Evolutionary conservation across 2,797 vertebrate genomes (phyloP).

Genomic region (Micromesistius poutassou): DNA sequence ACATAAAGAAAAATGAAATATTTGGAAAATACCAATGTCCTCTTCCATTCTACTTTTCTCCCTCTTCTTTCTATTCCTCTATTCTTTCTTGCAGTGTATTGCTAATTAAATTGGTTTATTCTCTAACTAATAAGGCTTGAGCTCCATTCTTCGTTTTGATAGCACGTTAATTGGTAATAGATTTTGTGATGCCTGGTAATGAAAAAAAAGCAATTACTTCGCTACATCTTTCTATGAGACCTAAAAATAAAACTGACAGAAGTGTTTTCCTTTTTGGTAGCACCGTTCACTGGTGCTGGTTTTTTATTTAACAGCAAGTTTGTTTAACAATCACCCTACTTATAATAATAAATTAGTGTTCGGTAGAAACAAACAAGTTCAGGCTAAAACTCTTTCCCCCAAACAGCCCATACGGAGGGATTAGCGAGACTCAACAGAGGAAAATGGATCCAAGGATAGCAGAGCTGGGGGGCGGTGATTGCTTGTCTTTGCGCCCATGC

Average conservation of each 20-base stretch:
- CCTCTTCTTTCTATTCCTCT: background rate
- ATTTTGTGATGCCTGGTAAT: background rate
- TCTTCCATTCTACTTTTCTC: background rate
- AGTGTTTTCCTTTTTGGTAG: conserved; percentile 11
- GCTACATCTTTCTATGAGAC: conserved; percentile 42
- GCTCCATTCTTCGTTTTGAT: background rate
- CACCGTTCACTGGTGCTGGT: conserved; percentile 36
- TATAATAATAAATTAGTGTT: conserved; percentile 31
- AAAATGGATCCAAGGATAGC: conserved; percentile 47
- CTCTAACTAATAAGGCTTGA: background rate
- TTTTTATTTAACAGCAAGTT: conserved; percentile 41
- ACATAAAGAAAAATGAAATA: background rate
- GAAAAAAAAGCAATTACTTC: background rate
- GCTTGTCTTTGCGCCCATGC: conserved; percentile 20
- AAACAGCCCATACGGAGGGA: conserved; percentile 40
- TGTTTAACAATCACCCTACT: background rate
- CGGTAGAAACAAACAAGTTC: conserved; percentile 37
- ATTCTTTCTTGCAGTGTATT: background rate
- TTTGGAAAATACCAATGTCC: background rate
- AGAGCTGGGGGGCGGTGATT: conserved; percentile 35
- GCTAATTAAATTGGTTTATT: background rate
- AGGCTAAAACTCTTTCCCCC: conserved; percentile 42
- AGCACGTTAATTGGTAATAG: background rate
- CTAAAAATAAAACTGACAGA: conserved; percentile 32
- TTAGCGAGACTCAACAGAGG: conserved; percentile 37